Conservation (phyloP, 2,888 invertebrate genomes). For the Litoditis marina region DNA sequence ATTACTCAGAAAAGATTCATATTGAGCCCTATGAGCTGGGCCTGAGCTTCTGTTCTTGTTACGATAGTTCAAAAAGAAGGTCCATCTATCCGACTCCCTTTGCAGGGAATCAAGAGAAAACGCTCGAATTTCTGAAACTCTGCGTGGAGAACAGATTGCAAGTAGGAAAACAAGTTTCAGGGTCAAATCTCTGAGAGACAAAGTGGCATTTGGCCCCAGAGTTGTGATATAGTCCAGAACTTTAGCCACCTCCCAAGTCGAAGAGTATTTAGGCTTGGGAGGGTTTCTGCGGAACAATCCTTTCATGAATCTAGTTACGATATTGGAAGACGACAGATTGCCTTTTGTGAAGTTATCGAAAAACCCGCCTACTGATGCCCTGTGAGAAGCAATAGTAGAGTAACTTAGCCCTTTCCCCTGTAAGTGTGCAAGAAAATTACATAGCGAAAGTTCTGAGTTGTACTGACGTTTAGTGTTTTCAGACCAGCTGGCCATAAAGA, state of each 20-base stretch:
- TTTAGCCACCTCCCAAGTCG: slow-evolving; percentile 12
- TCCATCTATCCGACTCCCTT: background rate
- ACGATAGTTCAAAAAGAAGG: slow-evolving; percentile 4
- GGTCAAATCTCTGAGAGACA: background rate
- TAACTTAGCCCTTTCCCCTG: background rate
- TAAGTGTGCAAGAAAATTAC: slow-evolving; percentile 9
- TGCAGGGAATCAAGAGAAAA: slow-evolving; percentile 2
- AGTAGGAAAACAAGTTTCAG: background rate
- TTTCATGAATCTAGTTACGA: slow-evolving; percentile 4
- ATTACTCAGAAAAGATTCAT: slow-evolving; percentile 5
- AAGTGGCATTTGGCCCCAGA: background rate
- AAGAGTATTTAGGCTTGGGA: slow-evolving; percentile 6
- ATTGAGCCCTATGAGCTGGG: slow-evolving; percentile 5
- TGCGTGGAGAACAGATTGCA: slow-evolving; percentile 8
- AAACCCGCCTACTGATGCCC: slow-evolving; percentile 3
- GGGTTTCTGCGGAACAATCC: slow-evolving; percentile 4
- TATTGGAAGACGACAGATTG: background rate
- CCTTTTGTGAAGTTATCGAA: background rate
- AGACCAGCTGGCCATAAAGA: slow-evolving; percentile 5
- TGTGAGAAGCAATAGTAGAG: slow-evolving; percentile 12
- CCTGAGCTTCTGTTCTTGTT: slow-evolving; percentile 12
- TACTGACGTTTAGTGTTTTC: background rate
- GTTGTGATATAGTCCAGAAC: background rate
- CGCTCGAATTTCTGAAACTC: slow-evolving; percentile 11
- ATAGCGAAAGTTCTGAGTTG: background rate